phyloP scores from a whole-genome alignment of 2,797 vertebrate genomes.

The Hoplostethus atlanticus region DNA sequence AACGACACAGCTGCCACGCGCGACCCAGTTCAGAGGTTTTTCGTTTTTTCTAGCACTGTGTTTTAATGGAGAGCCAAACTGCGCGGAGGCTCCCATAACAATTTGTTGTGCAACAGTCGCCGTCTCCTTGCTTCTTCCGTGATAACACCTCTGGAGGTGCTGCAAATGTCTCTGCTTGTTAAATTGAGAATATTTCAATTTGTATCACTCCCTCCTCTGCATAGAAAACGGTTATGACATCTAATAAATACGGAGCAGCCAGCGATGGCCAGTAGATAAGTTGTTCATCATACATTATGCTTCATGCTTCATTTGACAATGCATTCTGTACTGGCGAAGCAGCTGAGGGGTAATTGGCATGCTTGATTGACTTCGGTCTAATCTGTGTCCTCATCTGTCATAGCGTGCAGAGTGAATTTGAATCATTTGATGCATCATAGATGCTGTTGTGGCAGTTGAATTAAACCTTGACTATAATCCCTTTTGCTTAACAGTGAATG shows the following conservation, averaged over 20 bases:
- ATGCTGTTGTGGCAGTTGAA: neutral
- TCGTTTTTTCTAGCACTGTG: neutral
- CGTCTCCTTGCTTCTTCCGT: neutral
- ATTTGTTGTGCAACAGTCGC: neutral
- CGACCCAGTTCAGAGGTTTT: no score
- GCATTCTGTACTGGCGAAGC: slow-evolving; percentile 23
- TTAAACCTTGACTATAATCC: neutral
- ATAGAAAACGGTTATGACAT: slow-evolving; percentile 7
- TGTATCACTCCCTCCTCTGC: neutral
- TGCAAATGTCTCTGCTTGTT: slow-evolving; percentile 1
- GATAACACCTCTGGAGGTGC: slow-evolving; percentile 5
- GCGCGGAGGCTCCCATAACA: neutral
- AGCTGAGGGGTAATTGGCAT: slow-evolving; percentile 15
- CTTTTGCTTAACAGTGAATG: neutral
- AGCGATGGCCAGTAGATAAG: slow-evolving; percentile 16
- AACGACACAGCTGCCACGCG: neutral
- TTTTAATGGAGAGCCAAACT: neutral
- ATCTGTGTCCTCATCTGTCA: slow-evolving; percentile 37
- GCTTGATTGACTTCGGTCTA: slow-evolving; percentile 1
- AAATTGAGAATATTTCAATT: slow-evolving; percentile 25
- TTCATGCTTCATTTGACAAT: slow-evolving; percentile 28
- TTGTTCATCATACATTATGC: slow-evolving; percentile 32
- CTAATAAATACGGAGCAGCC: slow-evolving; percentile 22
- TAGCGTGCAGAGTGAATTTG: slow-evolving; percentile 10
- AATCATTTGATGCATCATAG: neutral